Evolutionary conservation across 2,113 vertebrate genomes (phyloP), one percentile per base, ranked within the genome.

Genomic region (Pristiophorus japonicus): DNA sequence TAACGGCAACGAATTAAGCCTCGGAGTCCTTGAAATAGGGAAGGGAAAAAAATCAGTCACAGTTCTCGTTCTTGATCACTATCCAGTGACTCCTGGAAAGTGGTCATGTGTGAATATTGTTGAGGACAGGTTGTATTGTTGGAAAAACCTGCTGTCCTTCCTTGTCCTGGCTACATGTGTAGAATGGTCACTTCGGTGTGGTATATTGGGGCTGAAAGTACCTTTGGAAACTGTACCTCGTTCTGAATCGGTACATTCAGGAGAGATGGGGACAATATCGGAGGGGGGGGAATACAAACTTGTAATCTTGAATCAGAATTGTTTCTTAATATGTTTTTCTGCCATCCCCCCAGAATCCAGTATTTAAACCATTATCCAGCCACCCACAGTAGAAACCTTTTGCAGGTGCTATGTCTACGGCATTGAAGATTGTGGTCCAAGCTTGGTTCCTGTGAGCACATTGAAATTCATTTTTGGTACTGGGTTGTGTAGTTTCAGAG

Each of bases 241-340:
- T 38, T 81, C 10, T n/a, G 75, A 81, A 12, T 73, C 16, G 75
- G n/a, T 42, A 81, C 20, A 14, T 81, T 81, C n/a, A 42, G 16
- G 75, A 3, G 75, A 81, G 75, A 20, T 20, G 75, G 88, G n/a
- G n/a, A n/a, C n/a, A n/a, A n/a, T n/a, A n/a, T n/a, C n/a, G n/a
- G n/a, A n/a, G n/a, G n/a, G n/a, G n/a, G n/a, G 59, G 38, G 34
- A 92, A 38, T 92, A 92, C 70, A 81, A 51, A 47, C 93, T 47
- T 94, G 27, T 94, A 47, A 51, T 51, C 66, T 94, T 94, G 93
- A 94, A 34, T 94, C 93, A 94, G 47, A 94, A 94, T 70, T 94
- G 93, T 94, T 94, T 94, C 93, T 94, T 70, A 94, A 94, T 94
- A 73, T 94, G 93, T 94, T 94, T 94, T 94, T 94, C 93, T 94